Evolutionary conservation across 2,888 invertebrate genomes (phyloP), one percentile per base, ranked within the genome.

Genomic region (Hedychridium roseum): DNA sequence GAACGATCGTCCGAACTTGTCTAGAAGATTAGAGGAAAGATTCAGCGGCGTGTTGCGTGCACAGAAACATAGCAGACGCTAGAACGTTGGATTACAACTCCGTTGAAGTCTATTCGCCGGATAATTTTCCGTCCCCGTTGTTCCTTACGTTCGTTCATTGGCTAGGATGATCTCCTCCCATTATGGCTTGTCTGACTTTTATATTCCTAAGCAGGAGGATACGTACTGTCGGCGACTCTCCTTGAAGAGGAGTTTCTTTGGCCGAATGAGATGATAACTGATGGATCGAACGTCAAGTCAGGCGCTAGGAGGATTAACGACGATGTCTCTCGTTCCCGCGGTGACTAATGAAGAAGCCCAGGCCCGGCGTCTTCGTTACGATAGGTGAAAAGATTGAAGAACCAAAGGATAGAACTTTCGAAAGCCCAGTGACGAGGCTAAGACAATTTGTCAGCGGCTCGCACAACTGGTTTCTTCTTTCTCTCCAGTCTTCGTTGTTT

Each of bases 401-500:
- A 49, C 57, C 35, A 49, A 37, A 34, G 23, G 23, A 5, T 23
- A 43, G 12, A 40, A 12, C 4, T 46, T 50, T 46, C 41, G 42
- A 43, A 42, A 42, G 45, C 26, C 40, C 48, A 44, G 52, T 66
- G 65, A 64, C 60, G 64, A 61, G 60, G 62, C 62, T 50, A 52
- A 63, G 58, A 62, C 63, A 62, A 68, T 70, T 70, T 70, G 65
- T 70, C 68, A 68, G 62, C 51, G 55, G 54, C 43, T 37, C n/a
- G 39, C 38, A 12, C 23, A 21, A 15, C 34, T 5, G 35, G 42
- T 45, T 49, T 38, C 48, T 44, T 37, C 26, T 45, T 31, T 43
- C 40, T 43, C 52, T 60, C 37, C 43, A 7, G 55, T 42, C 56
- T 38, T 41, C 36, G 28, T 48, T 39, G 15, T 31, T 4, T 2